Percentiles rank a stretch among this genome's conserved stretches.
phyloP scores from a whole-genome alignment of 2,113 vertebrate genomes.

The Hypanus sabinus region DNA sequence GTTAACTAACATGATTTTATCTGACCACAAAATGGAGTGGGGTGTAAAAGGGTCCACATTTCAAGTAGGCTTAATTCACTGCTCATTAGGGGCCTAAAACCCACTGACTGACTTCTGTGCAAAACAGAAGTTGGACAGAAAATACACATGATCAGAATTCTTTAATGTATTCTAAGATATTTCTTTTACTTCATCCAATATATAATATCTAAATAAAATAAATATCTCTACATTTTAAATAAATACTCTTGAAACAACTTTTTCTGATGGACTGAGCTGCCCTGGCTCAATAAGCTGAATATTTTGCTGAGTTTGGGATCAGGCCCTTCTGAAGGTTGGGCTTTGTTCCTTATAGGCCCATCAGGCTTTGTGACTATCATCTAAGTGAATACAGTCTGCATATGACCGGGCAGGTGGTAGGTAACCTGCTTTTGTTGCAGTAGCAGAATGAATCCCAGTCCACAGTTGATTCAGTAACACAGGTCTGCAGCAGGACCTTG shows the following conservation, averaged over 20 bases:
- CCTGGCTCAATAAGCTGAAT: not conserved
- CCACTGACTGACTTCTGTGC: no score
- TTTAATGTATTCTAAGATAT: not conserved
- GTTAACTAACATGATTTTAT: no score
- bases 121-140: no score
- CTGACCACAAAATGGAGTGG: not conserved
- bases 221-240: no score
- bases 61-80: not conserved
- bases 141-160: not conserved
- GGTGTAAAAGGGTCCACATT: not conserved
- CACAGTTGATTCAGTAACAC: not conserved
- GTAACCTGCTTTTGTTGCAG: not conserved
- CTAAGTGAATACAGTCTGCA: no score
- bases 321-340: not conserved
- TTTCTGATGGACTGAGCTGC: not conserved
- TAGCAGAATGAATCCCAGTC: not conserved
- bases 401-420: not conserved
- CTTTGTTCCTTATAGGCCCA: not conserved
- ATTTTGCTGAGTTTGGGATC: not conserved
- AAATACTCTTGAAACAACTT: no score
- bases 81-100: no score
- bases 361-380: no score
- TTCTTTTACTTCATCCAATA: no score
- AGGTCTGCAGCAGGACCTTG: not conserved
- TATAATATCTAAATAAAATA: no score